phyloP scores from a whole-genome alignment of 2,888 invertebrate genomes.

The Latheticus oryzae region DNA sequence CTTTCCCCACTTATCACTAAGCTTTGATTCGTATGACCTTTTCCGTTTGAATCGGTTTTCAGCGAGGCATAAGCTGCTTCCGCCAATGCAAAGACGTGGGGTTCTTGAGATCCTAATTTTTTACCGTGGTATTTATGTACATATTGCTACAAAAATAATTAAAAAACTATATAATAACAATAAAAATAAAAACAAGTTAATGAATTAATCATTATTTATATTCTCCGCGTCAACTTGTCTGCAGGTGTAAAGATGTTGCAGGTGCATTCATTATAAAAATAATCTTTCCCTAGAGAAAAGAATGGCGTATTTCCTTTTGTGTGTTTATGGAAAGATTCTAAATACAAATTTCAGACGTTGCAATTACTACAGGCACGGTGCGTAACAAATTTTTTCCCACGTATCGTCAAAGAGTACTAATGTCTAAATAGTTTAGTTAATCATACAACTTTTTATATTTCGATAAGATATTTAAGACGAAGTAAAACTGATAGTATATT shows the following conservation, averaged over 20 bases:
- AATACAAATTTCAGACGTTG: constrained; percentile 19
- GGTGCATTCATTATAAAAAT: constrained; percentile 2
- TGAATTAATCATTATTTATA: too few relatives aligned
- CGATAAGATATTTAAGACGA: too few relatives aligned
- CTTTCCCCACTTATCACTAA: constrained; percentile 94
- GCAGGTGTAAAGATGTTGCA: constrained; percentile 16
- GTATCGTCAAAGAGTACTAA: too few relatives aligned
- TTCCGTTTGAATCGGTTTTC: constrained; percentile 65
- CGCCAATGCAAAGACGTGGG: constrained; percentile 91
- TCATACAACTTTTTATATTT: too few relatives aligned
- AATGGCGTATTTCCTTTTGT: constrained; percentile 28
- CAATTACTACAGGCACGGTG: constrained; percentile 14
- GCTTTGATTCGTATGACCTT: constrained; percentile 73
- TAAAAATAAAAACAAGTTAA: too few relatives aligned
- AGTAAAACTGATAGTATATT: too few relatives aligned
- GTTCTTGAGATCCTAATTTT: constrained; percentile 84
- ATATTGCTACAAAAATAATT: too few relatives aligned
- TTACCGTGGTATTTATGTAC: constrained; percentile 85
- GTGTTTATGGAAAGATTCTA: constrained; percentile 2
- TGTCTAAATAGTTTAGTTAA: too few relatives aligned
- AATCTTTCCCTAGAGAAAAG: constrained; percentile 33
- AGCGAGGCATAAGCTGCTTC: constrained; percentile 88
- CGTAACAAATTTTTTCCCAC: constrained; percentile 25
- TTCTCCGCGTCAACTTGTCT: too few relatives aligned
- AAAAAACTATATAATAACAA: too few relatives aligned